Evolutionary conservation across 2,888 invertebrate species (phyloP).

Genomic region (Andrena minutula): DNA sequence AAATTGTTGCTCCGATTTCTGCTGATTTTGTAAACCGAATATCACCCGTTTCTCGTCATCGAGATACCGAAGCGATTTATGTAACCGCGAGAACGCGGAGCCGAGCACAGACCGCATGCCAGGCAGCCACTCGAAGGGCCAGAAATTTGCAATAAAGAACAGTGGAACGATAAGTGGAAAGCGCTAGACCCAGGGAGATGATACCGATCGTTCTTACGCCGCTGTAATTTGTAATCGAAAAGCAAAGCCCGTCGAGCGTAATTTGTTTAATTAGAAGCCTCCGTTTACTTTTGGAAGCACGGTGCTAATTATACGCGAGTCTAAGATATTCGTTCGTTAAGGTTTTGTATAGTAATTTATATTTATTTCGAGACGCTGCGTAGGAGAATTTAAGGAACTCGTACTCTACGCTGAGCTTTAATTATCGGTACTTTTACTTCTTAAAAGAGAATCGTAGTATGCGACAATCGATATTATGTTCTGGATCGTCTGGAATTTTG

Average conservation of each 20-base stretch:
- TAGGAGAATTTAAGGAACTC: conserved; percentile 29
- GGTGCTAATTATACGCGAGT: conserved; percentile 34
- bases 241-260: conserved; percentile 19
- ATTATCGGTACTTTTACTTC: conserved; percentile 15
- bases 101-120: not conserved
- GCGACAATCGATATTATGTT: conserved; percentile 25
- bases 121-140: not conserved
- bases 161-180: conserved; percentile 21
- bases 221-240: conserved; percentile 16
- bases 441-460: not conserved
- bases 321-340: conserved; percentile 22
- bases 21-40: conserved; percentile 9
- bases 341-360: conserved; percentile 27
- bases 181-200: conserved; percentile 6
- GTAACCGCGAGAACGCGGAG: not conserved
- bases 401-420: conserved; percentile 22
- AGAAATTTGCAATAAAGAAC: not conserved
- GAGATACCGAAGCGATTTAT: not conserved
- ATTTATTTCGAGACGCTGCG: conserved; percentile 25
- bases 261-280: conserved; percentile 15
- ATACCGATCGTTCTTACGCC: conserved; percentile 2
- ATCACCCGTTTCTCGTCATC: not conserved
- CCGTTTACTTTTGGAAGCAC: conserved; percentile 21
- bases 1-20: conserved; percentile 34
- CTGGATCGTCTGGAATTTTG: conserved; percentile 15